A percentile compares a stretch with the other conserved stretches of the same genome.
Conservation (phyloP, 2,888 invertebrate species). For the Tubulanus polymorphus region DNA sequence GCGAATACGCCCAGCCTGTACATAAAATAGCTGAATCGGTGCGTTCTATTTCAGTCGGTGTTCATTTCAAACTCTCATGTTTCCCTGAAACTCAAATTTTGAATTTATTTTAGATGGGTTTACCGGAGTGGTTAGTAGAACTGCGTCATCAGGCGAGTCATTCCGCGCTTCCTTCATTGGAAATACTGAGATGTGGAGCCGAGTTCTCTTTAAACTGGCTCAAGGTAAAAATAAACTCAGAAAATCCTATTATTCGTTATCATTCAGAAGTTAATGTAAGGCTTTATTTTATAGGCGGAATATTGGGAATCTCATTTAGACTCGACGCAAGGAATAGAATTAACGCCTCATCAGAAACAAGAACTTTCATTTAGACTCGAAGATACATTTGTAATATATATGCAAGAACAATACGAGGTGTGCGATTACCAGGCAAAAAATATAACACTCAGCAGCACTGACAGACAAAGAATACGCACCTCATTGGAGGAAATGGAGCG, state of each 20-base stretch:
- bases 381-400: neutral
- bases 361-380: too few relatives aligned
- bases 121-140: slow-evolving; percentile 77
- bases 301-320: neutral
- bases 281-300: neutral
- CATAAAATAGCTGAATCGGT: slow-evolving; percentile 52
- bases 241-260: too few relatives aligned
- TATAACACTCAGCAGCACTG: too few relatives aligned
- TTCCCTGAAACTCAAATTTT: slow-evolving; percentile 44
- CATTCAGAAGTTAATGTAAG: too few relatives aligned
- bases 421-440: too few relatives aligned
- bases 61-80: too few relatives aligned
- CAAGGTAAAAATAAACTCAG: slow-evolving; percentile 53
- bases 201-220: slow-evolving; percentile 67
- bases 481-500: too few relatives aligned
- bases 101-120: slow-evolving; percentile 62
- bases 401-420: slow-evolving; percentile 1
- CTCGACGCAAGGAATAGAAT: too few relatives aligned
- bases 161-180: slow-evolving; percentile 64
- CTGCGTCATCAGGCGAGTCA: slow-evolving; percentile 77
- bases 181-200: slow-evolving; percentile 63
- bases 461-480: too few relatives aligned
- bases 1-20: slow-evolving; percentile 24
- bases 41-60: slow-evolving; percentile 62
- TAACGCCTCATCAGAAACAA: too few relatives aligned